phyloP scores from a whole-genome alignment of 1,140 invertebrate species.

The Chionoecetes opilio region DNA sequence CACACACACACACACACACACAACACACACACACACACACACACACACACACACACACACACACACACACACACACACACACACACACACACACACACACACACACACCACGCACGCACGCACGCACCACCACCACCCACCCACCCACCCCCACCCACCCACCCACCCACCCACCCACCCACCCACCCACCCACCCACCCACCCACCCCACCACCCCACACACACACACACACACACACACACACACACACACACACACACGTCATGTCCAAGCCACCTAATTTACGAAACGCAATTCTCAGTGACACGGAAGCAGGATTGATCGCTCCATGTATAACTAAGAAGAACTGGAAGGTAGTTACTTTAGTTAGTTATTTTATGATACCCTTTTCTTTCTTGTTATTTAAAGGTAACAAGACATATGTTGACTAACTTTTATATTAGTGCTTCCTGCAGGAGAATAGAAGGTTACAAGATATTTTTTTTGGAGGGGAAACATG shows the following conservation, averaged over 20 bases:
- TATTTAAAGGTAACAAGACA: too few species aligned
- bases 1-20: too few species aligned
- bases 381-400: too few species aligned
- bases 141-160: not conserved
- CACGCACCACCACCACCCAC: too few species aligned
- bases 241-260: too few species aligned
- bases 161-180: not conserved
- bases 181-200: constrained; percentile 32
- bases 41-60: constrained; percentile 31
- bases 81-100: constrained; percentile 43
- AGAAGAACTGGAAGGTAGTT: too few species aligned
- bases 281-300: too few species aligned
- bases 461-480: not conserved
- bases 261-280: too few species aligned
- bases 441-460: not conserved
- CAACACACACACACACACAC: constrained; percentile 38
- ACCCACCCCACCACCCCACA: not conserved
- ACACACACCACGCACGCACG: not conserved
- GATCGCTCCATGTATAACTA: too few species aligned
- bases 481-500: not conserved
- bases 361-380: too few species aligned
- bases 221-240: not conserved
- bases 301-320: too few species aligned
- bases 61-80: constrained; percentile 22
- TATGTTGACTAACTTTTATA: too few species aligned